Evolutionary conservation across 2,113 vertebrate genomes (phyloP), one percentile per base, ranked within the genome.

Genomic region (Rhineura floridana): DNA sequence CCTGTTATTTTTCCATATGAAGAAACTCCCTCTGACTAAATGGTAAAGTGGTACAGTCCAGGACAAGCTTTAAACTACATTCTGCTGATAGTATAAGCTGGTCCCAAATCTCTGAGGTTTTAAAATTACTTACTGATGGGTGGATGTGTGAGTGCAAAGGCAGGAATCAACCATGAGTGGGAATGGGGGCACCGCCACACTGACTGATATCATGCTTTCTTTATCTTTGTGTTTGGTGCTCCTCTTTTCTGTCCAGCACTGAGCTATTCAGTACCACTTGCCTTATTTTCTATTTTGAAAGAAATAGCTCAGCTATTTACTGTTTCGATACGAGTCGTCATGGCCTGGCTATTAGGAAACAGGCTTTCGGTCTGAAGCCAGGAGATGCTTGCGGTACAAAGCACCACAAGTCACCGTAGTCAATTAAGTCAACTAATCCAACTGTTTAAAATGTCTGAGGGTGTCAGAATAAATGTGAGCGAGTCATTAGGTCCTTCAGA

Each of bases 401-500:
- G 48, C 28, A 25, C 44, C 30, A 17, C 5, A 30, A 77, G 69
- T 62, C 39, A 70, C 46, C 83, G 88, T 25, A 77, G 48, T 30
- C 76, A 85, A 30, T 83, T 86, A 55, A 55, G 11, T 77, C 59
- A 33, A 59, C 8, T 78, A 86, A 86, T 76, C 84, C 59, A 46
- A 30, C 42, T 46, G 21, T 46, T 81, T 82, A 77, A 77, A 83
- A 75, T 25, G 36, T 67, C 59, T 88, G 55, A 39, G 52, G 12
- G 42, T 50, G 69, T 48, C 55, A 81, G 33, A 78, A 42, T 65
- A 83, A 36, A 83, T 9, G 69, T 21, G 62, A 72, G 30, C n/a
- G 79, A 90, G 48, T 82, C 80, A 86, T 12, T 44, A 19, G 48
- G 89, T 78, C 48, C 83, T 78, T 67, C 13, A 77, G 80, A 86